These are phyloP conservation scores for Ischnus inquisitorius DNA, from an alignment of 2,888 invertebrate genomes.

Conservation along the genomic window DNA sequence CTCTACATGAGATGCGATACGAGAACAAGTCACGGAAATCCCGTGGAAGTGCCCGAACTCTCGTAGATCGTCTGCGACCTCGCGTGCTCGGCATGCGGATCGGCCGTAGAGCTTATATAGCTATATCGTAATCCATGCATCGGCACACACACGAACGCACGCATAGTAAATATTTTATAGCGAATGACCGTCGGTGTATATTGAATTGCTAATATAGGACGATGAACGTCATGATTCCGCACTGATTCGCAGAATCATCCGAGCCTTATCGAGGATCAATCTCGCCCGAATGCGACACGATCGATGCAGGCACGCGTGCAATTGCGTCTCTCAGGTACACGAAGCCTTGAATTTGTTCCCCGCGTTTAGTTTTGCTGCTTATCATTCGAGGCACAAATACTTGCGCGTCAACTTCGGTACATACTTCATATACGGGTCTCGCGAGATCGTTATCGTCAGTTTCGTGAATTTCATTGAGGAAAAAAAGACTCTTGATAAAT, in stretches of 20 bases:
- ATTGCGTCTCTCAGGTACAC: conserved; percentile 13
- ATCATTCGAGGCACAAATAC: neutral
- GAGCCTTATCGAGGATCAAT: conserved; percentile 45
- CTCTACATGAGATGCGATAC: neutral
- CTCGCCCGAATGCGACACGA: conserved; percentile 28
- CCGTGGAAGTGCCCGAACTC: conserved; percentile 33
- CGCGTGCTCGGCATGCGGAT: conserved; percentile 46
- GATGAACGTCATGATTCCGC: conserved; percentile 28
- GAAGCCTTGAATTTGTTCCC: conserved; percentile 32
- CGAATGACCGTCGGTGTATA: neutral
- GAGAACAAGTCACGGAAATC: conserved; percentile 32
- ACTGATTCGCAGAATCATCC: conserved; percentile 36
- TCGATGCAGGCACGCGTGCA: conserved; percentile 1
- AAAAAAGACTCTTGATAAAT: neutral
- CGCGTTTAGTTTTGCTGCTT: conserved; percentile 8
- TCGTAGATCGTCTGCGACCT: conserved; percentile 35
- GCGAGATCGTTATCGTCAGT: neutral
- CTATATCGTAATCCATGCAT: neutral
- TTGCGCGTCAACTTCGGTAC: neutral
- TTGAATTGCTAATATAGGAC: conserved; percentile 9
- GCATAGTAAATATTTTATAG: neutral
- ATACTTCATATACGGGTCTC: neutral
- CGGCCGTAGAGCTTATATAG: conserved; percentile 8
- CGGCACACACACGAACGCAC: conserved; percentile 6
- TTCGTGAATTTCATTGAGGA: neutral